Conservation (phyloP, 1,140 invertebrate species). For the Sipha flava region DNA sequence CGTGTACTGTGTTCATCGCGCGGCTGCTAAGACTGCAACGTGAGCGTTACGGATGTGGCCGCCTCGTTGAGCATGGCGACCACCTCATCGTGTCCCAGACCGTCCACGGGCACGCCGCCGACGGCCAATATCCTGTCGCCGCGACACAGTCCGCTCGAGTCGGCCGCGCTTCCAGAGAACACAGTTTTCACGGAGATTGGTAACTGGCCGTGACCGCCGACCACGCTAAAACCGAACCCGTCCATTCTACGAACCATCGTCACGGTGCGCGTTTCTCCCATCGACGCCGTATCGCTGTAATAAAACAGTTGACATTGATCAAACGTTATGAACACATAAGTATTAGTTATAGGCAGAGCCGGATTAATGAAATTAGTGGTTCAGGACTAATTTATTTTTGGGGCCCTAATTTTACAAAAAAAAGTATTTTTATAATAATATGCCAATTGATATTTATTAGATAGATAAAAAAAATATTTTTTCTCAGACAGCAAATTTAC, state of each 20-base stretch:
- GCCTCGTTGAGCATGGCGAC: slow-evolving; percentile 53
- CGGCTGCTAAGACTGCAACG: slow-evolving; percentile 41
- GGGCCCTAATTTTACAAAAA: no score
- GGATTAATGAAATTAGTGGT: no score
- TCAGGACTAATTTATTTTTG: no score
- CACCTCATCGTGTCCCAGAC: slow-evolving; percentile 54
- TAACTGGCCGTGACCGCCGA: slow-evolving; percentile 69
- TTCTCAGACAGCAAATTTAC: no score
- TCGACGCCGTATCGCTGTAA: slow-evolving; percentile 10
- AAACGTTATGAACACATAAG: no score
- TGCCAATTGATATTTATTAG: no score
- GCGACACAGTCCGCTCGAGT: slow-evolving; percentile 54
- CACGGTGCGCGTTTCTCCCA: slow-evolving; percentile 44
- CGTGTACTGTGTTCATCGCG: no score
- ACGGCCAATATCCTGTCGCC: slow-evolving; percentile 55
- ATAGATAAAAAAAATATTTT: no score
- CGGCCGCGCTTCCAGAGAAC: slow-evolving; percentile 64
- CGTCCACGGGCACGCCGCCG: slow-evolving; percentile 49
- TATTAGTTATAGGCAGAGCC: no score
- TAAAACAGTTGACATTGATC: no score
- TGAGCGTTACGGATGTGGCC: slow-evolving; percentile 49
- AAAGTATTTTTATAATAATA: no score
- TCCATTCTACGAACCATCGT: slow-evolving; percentile 60
- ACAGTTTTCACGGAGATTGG: slow-evolving; percentile 78
- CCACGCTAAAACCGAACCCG: slow-evolving; percentile 67